Evolutionary conservation across 2,888 invertebrate species (phyloP).

Genomic region (Capitulum mitella): DNA sequence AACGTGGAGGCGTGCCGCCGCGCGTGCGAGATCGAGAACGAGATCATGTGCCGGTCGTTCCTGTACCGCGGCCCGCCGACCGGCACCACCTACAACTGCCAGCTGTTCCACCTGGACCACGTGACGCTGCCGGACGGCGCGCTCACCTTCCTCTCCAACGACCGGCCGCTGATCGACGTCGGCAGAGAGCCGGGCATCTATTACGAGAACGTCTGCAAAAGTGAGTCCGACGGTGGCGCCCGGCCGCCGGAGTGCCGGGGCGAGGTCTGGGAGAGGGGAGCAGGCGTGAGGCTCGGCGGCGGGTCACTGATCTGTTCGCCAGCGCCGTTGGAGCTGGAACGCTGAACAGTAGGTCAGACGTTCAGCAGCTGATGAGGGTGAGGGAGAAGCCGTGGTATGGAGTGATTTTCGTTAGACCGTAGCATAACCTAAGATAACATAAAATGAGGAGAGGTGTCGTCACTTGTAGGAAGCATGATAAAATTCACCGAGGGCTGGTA

Average conservation of each 20-base stretch:
- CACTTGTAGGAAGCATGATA: too few species aligned
- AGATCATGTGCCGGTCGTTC: slow-evolving; percentile 81
- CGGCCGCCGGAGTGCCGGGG: not conserved
- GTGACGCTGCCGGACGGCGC: slow-evolving; percentile 86
- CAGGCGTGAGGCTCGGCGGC: too few species aligned
- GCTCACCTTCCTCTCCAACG: slow-evolving; percentile 72
- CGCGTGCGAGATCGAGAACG: slow-evolving; percentile 86
- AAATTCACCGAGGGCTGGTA: too few species aligned
- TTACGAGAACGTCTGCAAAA: slow-evolving; percentile 83
- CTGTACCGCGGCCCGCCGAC: slow-evolving; percentile 44
- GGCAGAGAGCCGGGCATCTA: slow-evolving; percentile 84
- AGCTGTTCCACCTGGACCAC: slow-evolving; percentile 85
- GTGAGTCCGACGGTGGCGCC: slow-evolving; percentile 50
- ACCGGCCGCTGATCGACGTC: slow-evolving; percentile 70
- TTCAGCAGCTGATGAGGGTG: too few species aligned
- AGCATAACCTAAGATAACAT: too few species aligned
- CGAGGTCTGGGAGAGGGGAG: too few species aligned
- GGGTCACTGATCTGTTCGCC: too few species aligned
- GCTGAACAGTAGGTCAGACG: too few species aligned
- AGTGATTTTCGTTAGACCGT: too few species aligned
- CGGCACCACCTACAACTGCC: slow-evolving; percentile 69
- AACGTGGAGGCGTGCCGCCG: slow-evolving; percentile 80
- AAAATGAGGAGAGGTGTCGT: too few species aligned
- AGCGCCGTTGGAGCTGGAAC: too few species aligned
- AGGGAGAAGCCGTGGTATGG: too few species aligned